Conservation (phyloP, 2,113 vertebrate genomes). For the Myiozetetes cayanensis region DNA sequence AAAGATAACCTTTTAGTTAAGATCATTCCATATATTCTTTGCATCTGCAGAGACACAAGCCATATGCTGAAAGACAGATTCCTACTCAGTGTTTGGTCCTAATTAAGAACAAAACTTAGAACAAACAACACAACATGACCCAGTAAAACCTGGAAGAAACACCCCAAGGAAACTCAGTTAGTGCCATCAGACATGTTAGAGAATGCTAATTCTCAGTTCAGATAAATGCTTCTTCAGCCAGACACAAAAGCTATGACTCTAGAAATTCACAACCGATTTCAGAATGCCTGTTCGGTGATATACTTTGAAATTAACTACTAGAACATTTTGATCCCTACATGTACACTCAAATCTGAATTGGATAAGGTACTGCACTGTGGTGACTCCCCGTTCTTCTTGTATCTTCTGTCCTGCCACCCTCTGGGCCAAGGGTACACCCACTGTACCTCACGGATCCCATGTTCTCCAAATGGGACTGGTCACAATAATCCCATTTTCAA, state of each 20-base stretch:
- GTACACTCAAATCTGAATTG: background rate
- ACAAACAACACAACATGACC: accelerated
- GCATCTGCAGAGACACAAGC: background rate
- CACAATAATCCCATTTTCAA: background rate
- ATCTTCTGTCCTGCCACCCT: background rate
- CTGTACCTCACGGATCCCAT: accelerated
- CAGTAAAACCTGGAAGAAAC: background rate
- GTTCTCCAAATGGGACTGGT: background rate
- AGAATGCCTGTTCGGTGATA: background rate
- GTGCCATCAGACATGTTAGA: accelerated
- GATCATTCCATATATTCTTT: background rate
- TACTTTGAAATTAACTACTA: background rate
- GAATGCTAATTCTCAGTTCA: background rate
- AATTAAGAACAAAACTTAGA: background rate
- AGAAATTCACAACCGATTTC: background rate
- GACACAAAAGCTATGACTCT: background rate
- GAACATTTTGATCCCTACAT: background rate
- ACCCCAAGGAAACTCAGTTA: background rate
- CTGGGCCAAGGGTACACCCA: background rate
- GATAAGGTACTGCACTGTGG: background rate
- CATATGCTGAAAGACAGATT: background rate
- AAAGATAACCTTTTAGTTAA: background rate
- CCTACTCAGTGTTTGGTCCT: background rate
- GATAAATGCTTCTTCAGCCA: background rate
- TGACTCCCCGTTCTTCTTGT: accelerated